Evolutionary conservation across 2,797 vertebrate genomes (phyloP).

Genomic region (Salarias fasciatus): DNA sequence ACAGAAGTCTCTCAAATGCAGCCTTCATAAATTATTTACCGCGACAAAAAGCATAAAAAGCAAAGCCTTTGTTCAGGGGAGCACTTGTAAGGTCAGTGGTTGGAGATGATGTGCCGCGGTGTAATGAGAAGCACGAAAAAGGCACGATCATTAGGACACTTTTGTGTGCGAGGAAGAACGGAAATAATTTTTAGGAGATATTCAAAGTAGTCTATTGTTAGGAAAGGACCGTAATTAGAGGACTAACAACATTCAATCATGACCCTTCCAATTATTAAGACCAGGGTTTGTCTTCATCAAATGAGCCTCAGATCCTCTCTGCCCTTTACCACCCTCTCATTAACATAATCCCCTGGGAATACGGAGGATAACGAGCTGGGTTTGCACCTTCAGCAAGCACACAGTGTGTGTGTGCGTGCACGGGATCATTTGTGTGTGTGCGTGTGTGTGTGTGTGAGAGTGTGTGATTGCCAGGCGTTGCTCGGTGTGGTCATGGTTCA

Average conservation of each 20-base stretch:
- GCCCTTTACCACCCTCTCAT: slow-evolving; percentile 76
- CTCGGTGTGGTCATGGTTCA: slow-evolving; percentile 67
- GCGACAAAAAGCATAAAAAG: slow-evolving; percentile 6
- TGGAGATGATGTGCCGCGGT: slow-evolving; percentile 14
- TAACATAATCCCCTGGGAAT: slow-evolving; percentile 78
- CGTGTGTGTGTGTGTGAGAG: slow-evolving; percentile 13
- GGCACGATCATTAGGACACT: slow-evolving; percentile 48
- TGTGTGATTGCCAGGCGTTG: slow-evolving; percentile 22
- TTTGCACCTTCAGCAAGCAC: slow-evolving; percentile 68
- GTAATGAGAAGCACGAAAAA: slow-evolving; percentile 25
- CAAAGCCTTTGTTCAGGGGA: neutral
- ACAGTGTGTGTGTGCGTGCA: slow-evolving; percentile 15
- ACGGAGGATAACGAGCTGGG: slow-evolving; percentile 69
- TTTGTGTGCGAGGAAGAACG: slow-evolving; percentile 31
- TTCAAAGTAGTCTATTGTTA: slow-evolving; percentile 68
- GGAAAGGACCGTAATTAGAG: slow-evolving; percentile 63
- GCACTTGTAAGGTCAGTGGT: slow-evolving; percentile 29
- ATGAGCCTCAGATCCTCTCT: slow-evolving; percentile 73
- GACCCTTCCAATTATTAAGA: slow-evolving; percentile 74
- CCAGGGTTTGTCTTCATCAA: slow-evolving; percentile 72
- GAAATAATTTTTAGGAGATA: slow-evolving; percentile 47
- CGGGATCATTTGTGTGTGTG: neutral
- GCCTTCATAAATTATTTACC: slow-evolving; percentile 9
- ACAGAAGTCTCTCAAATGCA: neutral
- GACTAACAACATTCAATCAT: slow-evolving; percentile 69